Percentiles rank a stretch among this genome's conserved stretches.
These are phyloP conservation scores for Zosterops borbonicus DNA, from an alignment of 2,113 vertebrate species.

Conservation along the genomic window DNA sequence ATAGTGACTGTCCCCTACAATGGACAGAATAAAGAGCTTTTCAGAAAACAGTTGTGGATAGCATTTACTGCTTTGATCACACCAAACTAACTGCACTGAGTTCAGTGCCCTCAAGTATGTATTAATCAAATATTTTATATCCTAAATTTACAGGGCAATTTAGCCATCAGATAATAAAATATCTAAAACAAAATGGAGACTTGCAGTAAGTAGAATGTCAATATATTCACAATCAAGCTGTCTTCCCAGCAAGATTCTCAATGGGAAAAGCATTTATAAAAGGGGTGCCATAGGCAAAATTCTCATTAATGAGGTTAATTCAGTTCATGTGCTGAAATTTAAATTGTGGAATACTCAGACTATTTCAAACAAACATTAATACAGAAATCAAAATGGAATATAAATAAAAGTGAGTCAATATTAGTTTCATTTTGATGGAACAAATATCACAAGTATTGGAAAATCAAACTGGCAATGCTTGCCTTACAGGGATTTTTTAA, in stretches of 20 bases:
- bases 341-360: constrained; percentile 1
- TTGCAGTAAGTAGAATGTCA: constrained; percentile 1
- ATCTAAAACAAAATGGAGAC: constrained; percentile 3
- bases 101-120: background rate
- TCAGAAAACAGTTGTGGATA: background rate
- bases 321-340: constrained; percentile 21
- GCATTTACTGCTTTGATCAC: background rate
- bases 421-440: constrained; percentile 11
- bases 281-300: constrained; percentile 15
- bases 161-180: background rate
- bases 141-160: background rate
- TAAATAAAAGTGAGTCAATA: constrained; percentile 10
- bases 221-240: constrained; percentile 27
- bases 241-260: constrained; percentile 31
- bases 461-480: background rate
- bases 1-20: background rate
- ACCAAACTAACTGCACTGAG: background rate
- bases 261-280: background rate
- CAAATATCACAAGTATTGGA: background rate
- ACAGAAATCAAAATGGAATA: background rate
- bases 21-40: background rate
- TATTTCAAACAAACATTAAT: constrained; percentile 6
- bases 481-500: background rate
- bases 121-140: background rate
- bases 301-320: constrained; percentile 49